These are phyloP conservation scores for Hydra vulgaris DNA, from an alignment of 30 jellyfish, hydroid and myxozoan genomes.

Conservation along the genomic window DNA sequence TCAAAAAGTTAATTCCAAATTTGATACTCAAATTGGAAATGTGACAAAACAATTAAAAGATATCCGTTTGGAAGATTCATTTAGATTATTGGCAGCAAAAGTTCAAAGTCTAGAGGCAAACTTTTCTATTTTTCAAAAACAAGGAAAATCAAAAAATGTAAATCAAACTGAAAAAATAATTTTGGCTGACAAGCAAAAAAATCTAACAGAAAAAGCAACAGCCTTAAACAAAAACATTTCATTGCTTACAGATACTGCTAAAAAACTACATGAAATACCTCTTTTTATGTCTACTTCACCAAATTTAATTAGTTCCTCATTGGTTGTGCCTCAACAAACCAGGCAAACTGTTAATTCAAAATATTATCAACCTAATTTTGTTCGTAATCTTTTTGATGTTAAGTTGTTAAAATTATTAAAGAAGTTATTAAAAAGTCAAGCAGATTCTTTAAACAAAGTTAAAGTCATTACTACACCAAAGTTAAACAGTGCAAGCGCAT, in stretches of 20 bases:
- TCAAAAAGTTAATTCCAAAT: background rate
- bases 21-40: conserved; percentile 8
- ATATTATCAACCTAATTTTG: background rate
- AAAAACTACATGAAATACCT: conserved; percentile 6
- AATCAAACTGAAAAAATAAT: background rate
- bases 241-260: conserved; percentile 1
- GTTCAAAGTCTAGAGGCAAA: conserved; percentile 17
- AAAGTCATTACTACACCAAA: background rate
- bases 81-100: conserved; percentile 10
- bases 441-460: conserved; percentile 17
- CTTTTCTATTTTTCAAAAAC: background rate
- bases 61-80: conserved; percentile 13
- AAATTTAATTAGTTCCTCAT: background rate
- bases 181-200: background rate
- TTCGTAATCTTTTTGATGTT: background rate
- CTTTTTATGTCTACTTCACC: background rate
- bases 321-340: background rate
- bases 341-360: background rate
- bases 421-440: conserved; percentile 14
- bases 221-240: conserved; percentile 6
- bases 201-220: conserved; percentile 9
- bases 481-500: background rate
- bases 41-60: conserved; percentile 12
- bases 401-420: background rate
- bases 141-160: background rate